Evolutionary conservation across 2,797 vertebrate genomes (phyloP).

Genomic region (Valencia hispanica): DNA sequence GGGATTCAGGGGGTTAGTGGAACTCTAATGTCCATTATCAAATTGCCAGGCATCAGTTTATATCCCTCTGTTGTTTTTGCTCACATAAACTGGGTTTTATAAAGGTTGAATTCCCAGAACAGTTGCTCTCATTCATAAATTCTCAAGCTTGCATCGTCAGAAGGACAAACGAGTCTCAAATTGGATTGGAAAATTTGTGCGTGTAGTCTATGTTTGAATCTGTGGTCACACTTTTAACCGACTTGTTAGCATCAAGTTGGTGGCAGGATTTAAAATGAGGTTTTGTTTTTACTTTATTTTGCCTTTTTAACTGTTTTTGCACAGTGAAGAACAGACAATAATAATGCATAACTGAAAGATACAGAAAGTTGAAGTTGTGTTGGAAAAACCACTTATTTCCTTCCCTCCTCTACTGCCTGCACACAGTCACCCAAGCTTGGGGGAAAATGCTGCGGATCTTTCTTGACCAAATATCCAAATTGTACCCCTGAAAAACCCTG

Average conservation of each 20-base stretch:
- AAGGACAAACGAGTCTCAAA: not conserved
- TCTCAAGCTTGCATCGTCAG: not conserved
- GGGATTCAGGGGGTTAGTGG: not conserved
- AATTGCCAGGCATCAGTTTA: not conserved
- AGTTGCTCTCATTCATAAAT: not conserved
- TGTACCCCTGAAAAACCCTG: not conserved
- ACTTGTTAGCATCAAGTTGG: not conserved
- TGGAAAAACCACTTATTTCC: no score
- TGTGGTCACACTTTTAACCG: not conserved
- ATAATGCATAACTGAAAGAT: no score
- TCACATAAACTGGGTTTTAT: not conserved
- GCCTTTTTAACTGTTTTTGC: no score
- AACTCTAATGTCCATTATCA: not conserved
- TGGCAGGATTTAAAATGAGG: not conserved
- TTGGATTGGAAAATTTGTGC: not conserved
- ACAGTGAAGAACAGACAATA: no score
- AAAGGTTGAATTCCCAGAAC: not conserved
- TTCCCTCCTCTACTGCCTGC: no score
- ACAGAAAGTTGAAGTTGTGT: no score
- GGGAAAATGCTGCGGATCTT: not conserved
- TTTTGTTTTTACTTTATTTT: not conserved
- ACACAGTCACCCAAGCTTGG: not conserved
- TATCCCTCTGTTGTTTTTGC: no score
- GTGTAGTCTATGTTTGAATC: not conserved
- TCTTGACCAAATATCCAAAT: not conserved